Evolutionary conservation across 2,797 vertebrate genomes (phyloP), one percentile per base, ranked within the genome.

Genomic region (Telmatherina bonti): DNA sequence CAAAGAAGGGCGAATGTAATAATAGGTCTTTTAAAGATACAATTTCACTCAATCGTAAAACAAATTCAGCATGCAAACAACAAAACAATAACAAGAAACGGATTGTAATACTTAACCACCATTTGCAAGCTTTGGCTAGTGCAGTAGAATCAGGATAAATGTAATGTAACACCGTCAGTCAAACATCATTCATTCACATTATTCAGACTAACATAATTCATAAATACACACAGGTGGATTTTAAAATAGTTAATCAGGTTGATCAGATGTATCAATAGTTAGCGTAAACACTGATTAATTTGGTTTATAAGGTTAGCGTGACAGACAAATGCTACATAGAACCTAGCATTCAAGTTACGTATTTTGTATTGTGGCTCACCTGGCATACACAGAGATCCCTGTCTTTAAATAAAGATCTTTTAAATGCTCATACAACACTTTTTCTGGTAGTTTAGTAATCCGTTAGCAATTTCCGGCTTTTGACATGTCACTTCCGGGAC

Each of bases 401-500:
- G 26, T 60, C 55, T 62, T 74, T 58, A 72, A 55, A 45, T 67
- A 3, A 3, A 22, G n/a, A 22, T 62, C 15, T 29, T 67, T 20
- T 2, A 11, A 0, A 22, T 51, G 18, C 26, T 75, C 70, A 74
- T 76, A 5, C 24, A 72, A 74, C 22, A 69, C 51, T 24, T 26
- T 64, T 20, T 9, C 47, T 74, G 43, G 30, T 43, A 41, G 47
- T 61, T 45, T 56, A 36, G 3, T 56, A 68, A 74, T 67, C 81
- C 52, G 59, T 5, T 0, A 12, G 30, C 22, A 20, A 4, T 10
- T 69, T 79, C 80, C 74, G 63, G 29, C 35, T 59, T 68, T 45
- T 84, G 67, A 82, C 72, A 80, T 7, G 61, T 79, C 83, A 89
- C 78, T 89, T 91, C 91, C 91, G 80, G 70, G 43, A 4, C 1